Base-by-base conservation (phyloP, 2,113 vertebrate species). In the Pituophis catenifer region DNA sequence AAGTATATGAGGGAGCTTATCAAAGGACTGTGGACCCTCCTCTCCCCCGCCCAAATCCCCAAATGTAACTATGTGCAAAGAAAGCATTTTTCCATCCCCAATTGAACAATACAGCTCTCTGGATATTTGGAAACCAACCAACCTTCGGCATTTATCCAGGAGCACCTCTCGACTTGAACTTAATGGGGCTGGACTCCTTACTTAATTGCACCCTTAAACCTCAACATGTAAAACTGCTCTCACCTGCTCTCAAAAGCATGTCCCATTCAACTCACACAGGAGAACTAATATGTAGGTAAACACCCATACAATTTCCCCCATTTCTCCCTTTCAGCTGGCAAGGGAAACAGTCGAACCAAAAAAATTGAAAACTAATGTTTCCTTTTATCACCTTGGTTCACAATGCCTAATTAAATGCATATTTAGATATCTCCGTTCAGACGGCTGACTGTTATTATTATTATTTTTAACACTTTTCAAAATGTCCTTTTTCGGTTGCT, bases 341-440 rank as follows among this genome's bases (percentile, higher is more conserved):
- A 19, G 92, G 55, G 29, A 52, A 24, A 53, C 62, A 70, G 3
- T 70, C 13, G 24, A 54, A 6, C 92, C 91, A 0, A 89, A 93
- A 94, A 94, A 90, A 29, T 2, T 53, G 95, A 89, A 90, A 59
- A 96, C 95, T 91, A 53, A 17, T 21, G 54, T 92, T 93, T 92
- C 94, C 94, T 86, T 94, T 89, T 86, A 93, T 93, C 0, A 0
- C 93, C 95, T 90, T 93, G 92, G 88, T 93, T 87, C 90, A 92
- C 57, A 89, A 95, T 94, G 58, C 54, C 90, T 89, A 13, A 91
- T 87, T 57, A 88, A 93, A 54, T 26, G 24, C 75, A 95, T 65
- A 62, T 92, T 94, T 92, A 94, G 88, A 89, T 13, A 86, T 24
- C n/a, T 93, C 89, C 87, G 26, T 92, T 24, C 86, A 94, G 58